Percentiles rank a stretch among this genome's conserved stretches.
Evolutionary conservation across 2,797 vertebrate species (phyloP).

Genomic region (Coregonus suidteri): DNA sequence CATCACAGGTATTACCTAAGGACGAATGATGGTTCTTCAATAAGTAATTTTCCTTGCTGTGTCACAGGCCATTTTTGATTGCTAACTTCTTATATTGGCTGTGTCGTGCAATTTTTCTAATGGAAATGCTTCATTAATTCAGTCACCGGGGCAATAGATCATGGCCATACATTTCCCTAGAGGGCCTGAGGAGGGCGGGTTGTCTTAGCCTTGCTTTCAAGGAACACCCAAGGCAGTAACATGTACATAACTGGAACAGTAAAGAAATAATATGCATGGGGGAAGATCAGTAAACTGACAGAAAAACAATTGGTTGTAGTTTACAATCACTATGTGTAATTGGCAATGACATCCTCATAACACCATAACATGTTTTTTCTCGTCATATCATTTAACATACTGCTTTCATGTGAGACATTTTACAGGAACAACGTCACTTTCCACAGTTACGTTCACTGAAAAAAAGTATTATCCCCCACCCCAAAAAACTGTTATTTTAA

Average conservation of each 20-base stretch:
- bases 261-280: conserved; percentile 29
- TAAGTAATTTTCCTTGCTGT: conserved; percentile 72
- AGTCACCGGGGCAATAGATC: conserved; percentile 61
- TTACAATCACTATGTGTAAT: conserved; percentile 38
- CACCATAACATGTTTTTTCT: conserved; percentile 31
- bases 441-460: not conserved
- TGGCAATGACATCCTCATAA: conserved; percentile 20
- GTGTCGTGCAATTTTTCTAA: conserved; percentile 75
- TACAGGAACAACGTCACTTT: not conserved
- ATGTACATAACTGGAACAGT: not conserved
- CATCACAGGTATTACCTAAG: conserved; percentile 62
- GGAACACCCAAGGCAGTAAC: conserved; percentile 1
- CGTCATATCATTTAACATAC: conserved; percentile 30
- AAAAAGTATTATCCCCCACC: not conserved
- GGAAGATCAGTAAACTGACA: conserved; percentile 17
- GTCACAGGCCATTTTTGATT: conserved; percentile 67
- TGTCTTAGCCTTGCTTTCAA: conserved; percentile 33
- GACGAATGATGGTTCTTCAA: conserved; percentile 69
- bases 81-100: conserved; percentile 68
- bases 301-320: conserved; percentile 29
- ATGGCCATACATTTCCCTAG: conserved; percentile 46
- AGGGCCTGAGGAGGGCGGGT: conserved; percentile 14
- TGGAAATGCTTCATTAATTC: conserved; percentile 77
- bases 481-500: too few species aligned
- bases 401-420: not conserved